A percentile compares a stretch with the other conserved stretches of the same genome.
These are phyloP conservation scores for Sander lucioperca DNA, from an alignment of 2,113 vertebrate species.

Conservation along the genomic window DNA sequence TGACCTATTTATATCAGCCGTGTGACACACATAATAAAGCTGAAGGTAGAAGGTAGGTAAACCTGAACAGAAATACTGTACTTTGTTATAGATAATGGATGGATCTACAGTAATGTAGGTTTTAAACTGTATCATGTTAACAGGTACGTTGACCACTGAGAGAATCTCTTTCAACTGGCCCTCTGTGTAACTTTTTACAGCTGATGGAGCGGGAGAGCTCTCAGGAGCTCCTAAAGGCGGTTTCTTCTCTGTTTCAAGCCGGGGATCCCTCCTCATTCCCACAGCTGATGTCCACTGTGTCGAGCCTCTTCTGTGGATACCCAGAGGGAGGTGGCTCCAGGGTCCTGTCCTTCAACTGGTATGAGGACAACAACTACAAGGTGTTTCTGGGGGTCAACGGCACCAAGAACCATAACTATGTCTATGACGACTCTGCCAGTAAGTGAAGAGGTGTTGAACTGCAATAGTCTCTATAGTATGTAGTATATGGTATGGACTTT, in stretches of 20 bases:
- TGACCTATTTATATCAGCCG: background rate
- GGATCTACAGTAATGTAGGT: background rate
- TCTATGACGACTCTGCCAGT: constrained; percentile 91
- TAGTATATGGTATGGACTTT: background rate
- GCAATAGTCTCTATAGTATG: background rate
- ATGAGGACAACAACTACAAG: constrained; percentile 99
- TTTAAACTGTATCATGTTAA: background rate
- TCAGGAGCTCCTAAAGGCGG: constrained; percentile 84
- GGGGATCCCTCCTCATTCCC: constrained; percentile 84
- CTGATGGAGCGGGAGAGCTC: constrained; percentile 84
- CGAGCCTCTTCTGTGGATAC: constrained; percentile 93
- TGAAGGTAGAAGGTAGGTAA: background rate
- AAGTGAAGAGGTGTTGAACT: constrained; percentile 76
- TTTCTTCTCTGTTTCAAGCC: constrained; percentile 82
- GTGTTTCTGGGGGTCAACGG: constrained; percentile 94
- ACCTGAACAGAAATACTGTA: background rate
- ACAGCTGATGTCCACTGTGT: constrained; percentile 85
- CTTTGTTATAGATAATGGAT: too few relatives aligned
- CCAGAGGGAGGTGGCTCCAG: constrained; percentile 91
- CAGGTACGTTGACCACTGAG: background rate
- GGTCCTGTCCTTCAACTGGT: constrained; percentile 98
- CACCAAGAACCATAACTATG: constrained; percentile 87
- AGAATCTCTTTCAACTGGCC: background rate
- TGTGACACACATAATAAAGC: background rate
- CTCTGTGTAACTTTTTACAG: constrained; percentile 72